Evolutionary conservation across 1,140 invertebrate species (phyloP).

Genomic region (Lamellibrachia luymesi): DNA sequence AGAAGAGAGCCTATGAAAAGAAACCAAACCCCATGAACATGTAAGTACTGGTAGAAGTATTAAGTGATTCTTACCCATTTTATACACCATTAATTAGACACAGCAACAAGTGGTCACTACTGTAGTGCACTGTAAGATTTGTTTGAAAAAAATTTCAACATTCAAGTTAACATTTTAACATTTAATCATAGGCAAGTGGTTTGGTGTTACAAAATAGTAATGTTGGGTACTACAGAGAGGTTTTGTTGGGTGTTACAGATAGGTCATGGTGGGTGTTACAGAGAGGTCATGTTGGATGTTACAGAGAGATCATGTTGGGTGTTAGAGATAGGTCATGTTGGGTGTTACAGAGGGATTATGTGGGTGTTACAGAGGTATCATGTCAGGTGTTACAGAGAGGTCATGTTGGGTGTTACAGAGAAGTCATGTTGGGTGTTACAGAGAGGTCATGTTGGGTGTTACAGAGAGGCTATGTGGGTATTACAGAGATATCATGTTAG

Average conservation of each 20-base stretch:
- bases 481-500: too few species aligned
- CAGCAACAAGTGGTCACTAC: too few species aligned
- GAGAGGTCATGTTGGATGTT: not conserved
- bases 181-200: too few species aligned
- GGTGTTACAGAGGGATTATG: slow-evolving; percentile 48
- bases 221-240: slow-evolving; percentile 37
- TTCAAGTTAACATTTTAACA: too few species aligned
- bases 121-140: too few species aligned
- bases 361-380: slow-evolving; percentile 42
- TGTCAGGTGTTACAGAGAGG: too few species aligned
- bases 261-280: too few species aligned
- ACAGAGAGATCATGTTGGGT: too few species aligned
- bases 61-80: not conserved
- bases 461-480: slow-evolving; percentile 50
- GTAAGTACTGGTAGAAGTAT: slow-evolving; percentile 37
- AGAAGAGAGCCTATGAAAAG: slow-evolving; percentile 45
- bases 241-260: slow-evolving; percentile 16
- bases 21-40: slow-evolving; percentile 52
- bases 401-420: too few species aligned
- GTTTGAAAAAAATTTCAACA: too few species aligned
- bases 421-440: too few species aligned
- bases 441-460: not conserved
- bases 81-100: not conserved
- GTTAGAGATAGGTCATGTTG: not conserved
- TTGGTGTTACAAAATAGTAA: not conserved